phyloP scores from a whole-genome alignment of 2,888 invertebrate genomes.

The Quadroppia sp. region DNA sequence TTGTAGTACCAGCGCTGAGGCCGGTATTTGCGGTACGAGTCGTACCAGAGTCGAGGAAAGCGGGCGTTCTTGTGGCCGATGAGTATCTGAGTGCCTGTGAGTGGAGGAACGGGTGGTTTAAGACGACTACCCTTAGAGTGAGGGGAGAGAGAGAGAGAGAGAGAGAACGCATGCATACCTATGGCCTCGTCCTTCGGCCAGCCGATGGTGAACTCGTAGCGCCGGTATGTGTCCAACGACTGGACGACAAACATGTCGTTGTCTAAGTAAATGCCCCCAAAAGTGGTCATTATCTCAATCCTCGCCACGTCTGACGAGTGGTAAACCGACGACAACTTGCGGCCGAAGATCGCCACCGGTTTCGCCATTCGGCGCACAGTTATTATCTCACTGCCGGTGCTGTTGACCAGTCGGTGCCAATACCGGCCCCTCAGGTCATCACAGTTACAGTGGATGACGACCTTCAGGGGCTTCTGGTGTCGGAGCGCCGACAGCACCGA shows the following conservation, averaged over 20 bases:
- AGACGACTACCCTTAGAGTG: background rate
- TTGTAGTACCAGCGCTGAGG: slow-evolving; percentile 52
- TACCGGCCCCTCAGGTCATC: slow-evolving; percentile 47
- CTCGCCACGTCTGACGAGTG: slow-evolving; percentile 54
- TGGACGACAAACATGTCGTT: slow-evolving; percentile 52
- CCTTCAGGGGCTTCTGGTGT: slow-evolving; percentile 50
- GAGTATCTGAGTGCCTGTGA: slow-evolving; percentile 49
- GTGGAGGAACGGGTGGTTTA: background rate
- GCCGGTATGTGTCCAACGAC: slow-evolving; percentile 51
- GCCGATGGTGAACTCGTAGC: slow-evolving; percentile 53
- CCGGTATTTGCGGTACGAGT: slow-evolving; percentile 52
- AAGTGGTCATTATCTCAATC: slow-evolving; percentile 51
- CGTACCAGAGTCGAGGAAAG: slow-evolving; percentile 52
- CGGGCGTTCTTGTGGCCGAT: slow-evolving; percentile 52
- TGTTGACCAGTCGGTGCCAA: no score
- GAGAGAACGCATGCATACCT: no score
- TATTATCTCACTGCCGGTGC: no score
- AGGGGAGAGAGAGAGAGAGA: slow-evolving; percentile 48
- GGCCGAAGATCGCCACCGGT: slow-evolving; percentile 54
- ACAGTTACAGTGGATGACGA: slow-evolving; percentile 52
- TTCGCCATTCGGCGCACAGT: slow-evolving; percentile 41
- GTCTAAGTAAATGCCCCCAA: slow-evolving; percentile 54
- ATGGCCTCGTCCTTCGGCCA: slow-evolving; percentile 53
- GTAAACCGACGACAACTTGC: slow-evolving; percentile 52
- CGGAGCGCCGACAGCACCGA: slow-evolving; percentile 51